Evolutionary conservation across 2,888 invertebrate genomes (phyloP).

Genomic region (Cephus nigrinus): DNA sequence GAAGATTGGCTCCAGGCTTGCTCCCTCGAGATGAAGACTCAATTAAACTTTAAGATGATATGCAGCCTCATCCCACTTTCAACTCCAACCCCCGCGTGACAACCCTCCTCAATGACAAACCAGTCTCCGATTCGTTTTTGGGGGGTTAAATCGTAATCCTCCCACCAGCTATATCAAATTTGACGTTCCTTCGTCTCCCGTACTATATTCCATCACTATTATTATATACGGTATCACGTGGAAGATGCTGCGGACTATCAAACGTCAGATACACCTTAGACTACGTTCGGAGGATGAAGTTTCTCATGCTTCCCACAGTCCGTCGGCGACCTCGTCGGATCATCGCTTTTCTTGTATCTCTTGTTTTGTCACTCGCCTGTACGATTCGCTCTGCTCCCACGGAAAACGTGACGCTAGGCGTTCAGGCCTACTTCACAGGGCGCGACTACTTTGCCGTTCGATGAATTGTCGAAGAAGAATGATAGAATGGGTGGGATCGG

Average conservation of each 20-base stretch:
- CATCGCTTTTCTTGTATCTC: conserved; percentile 38
- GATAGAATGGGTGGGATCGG: neutral
- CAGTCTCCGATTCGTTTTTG: neutral
- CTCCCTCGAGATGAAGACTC: conserved; percentile 72
- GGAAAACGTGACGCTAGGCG: conserved; percentile 41
- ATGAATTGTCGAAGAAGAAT: conserved; percentile 11
- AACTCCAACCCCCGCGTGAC: neutral
- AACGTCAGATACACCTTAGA: neutral
- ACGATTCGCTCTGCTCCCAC: conserved; percentile 51
- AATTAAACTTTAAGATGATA: conserved; percentile 80
- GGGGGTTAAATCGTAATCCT: neutral
- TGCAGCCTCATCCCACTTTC: conserved; percentile 64
- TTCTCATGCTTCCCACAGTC: conserved; percentile 46
- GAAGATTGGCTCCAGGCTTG: conserved; percentile 64
- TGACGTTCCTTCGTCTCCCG: neutral
- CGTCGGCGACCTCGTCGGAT: conserved; percentile 37
- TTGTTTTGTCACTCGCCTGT: conserved; percentile 48
- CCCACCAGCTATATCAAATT: neutral
- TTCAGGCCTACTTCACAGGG: conserved; percentile 28
- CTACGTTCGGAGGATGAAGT: neutral
- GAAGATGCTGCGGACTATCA: neutral
- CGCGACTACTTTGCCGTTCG: conserved; percentile 11
- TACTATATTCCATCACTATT: neutral
- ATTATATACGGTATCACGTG: neutral
- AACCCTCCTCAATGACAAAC: conserved; percentile 6